These are phyloP conservation scores for Linurgus olivaceus DNA, from an alignment of 2,797 vertebrate species.

Conservation along the genomic window DNA sequence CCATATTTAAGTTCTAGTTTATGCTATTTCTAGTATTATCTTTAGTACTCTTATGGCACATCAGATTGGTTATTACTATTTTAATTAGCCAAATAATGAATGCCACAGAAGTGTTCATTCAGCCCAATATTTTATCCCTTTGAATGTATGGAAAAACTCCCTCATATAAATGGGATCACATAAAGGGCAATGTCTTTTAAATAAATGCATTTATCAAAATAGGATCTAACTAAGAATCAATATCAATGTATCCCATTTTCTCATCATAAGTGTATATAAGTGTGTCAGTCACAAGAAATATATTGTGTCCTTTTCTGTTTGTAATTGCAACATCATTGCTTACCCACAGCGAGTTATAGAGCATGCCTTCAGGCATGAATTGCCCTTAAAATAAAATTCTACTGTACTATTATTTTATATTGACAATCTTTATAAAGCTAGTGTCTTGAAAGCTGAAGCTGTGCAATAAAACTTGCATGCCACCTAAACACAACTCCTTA, in stretches of 20 bases:
- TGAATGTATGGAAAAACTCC: conserved; percentile 39
- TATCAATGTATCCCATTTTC: conserved; percentile 28
- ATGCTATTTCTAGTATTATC: conserved; percentile 41
- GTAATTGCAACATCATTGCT: conserved; percentile 38
- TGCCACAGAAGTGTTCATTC: conserved; percentile 59
- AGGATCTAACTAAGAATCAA: conserved; percentile 64
- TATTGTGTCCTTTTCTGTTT: conserved; percentile 12
- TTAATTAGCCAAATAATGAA: conserved; percentile 74
- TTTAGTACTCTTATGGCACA: conserved; percentile 45
- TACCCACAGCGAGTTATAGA: neutral
- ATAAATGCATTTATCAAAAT: conserved; percentile 64
- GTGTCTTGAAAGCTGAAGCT: conserved; percentile 9
- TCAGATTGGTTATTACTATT: conserved; percentile 64
- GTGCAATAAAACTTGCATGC: neutral
- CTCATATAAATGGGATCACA: conserved; percentile 60
- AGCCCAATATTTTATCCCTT: conserved; percentile 38
- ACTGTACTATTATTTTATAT: conserved; percentile 7
- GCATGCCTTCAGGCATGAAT: conserved; percentile 20
- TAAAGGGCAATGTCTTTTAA: conserved; percentile 72
- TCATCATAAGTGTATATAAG: conserved; percentile 52
- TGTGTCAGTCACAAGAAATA: conserved; percentile 21
- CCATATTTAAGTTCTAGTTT: conserved; percentile 49
- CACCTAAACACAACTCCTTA: neutral
- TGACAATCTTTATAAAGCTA: neutral
- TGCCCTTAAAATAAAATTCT: conserved; percentile 50